These are phyloP conservation scores for Nebria ingens DNA, from an alignment of 1,140 invertebrate genomes.

Conservation along the genomic window DNA sequence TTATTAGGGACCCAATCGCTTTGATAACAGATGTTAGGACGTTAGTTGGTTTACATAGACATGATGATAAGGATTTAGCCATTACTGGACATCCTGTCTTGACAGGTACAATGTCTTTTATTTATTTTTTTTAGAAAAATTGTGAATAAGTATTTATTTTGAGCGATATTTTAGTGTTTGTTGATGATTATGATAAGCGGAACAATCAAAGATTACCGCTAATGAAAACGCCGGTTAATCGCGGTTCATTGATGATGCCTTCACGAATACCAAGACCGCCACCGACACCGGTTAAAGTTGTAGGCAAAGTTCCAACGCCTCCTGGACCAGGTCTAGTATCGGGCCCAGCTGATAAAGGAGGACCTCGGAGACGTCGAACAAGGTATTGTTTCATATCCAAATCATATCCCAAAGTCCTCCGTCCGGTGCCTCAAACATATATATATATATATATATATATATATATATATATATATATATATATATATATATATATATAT, in stretches of 20 bases:
- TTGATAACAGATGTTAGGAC: conserved; percentile 81
- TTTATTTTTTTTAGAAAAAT: neutral
- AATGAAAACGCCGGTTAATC: neutral
- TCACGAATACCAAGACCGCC: conserved; percentile 16
- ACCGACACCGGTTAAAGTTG: neutral
- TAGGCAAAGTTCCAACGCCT: conserved; percentile 16
- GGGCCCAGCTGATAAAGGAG: conserved; percentile 26
- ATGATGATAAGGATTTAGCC: conserved; percentile 72
- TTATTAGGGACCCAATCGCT: conserved; percentile 80
- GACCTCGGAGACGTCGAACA: conserved; percentile 29
- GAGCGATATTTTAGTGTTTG: neutral
- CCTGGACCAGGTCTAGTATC: too few relatives aligned
- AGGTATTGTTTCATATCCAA: conserved; percentile 19
- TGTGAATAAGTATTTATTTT: conserved; percentile 1
- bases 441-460: too few relatives aligned
- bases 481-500: too few relatives aligned
- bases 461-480: too few relatives aligned
- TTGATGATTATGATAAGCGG: neutral
- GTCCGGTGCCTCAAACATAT: too few relatives aligned
- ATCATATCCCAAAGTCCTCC: too few relatives aligned
- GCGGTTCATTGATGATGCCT: conserved; percentile 17
- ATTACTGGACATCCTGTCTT: conserved; percentile 71
- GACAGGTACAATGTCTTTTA: conserved; percentile 32
- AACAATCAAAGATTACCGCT: neutral
- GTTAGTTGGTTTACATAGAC: conserved; percentile 76